Conservation (phyloP, 2,888 invertebrate genomes). For the Andrena dorsata region DNA sequence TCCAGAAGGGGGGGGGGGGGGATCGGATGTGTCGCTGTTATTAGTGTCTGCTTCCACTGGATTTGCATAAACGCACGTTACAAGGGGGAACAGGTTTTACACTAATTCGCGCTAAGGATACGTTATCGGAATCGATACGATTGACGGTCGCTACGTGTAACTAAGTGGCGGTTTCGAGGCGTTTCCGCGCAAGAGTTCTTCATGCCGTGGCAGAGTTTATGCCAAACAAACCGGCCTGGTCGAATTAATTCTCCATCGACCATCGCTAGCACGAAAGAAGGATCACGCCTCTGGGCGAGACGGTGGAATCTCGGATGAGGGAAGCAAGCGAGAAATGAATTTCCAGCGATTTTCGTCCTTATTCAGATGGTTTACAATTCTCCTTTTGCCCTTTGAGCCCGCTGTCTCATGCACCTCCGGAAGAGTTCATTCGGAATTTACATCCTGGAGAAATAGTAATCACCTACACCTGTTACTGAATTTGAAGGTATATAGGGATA, state of each 20-base stretch:
- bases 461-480: too few relatives aligned
- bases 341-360: background rate
- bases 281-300: background rate
- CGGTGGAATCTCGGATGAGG: too few relatives aligned
- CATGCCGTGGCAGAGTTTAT: conserved; percentile 1
- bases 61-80: conserved; percentile 53
- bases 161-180: conserved; percentile 31
- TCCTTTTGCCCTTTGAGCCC: too few relatives aligned
- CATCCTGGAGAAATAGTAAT: too few relatives aligned
- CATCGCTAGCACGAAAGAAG: conserved; percentile 1
- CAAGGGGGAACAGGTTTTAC: conserved; percentile 48
- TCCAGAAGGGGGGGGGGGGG: background rate
- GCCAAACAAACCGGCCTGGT: conserved; percentile 30
- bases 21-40: conserved; percentile 28
- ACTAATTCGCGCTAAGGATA: conserved; percentile 52
- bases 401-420: too few relatives aligned
- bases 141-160: conserved; percentile 35
- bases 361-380: too few relatives aligned
- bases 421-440: too few relatives aligned
- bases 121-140: conserved; percentile 52
- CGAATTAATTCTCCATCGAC: conserved; percentile 45
- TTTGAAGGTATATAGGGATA: too few relatives aligned
- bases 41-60: conserved; percentile 11
- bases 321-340: background rate
- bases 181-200: conserved; percentile 5